Evolutionary conservation across 2,113 vertebrate species (phyloP).

Genomic region (Paralichthys olivaceus): DNA sequence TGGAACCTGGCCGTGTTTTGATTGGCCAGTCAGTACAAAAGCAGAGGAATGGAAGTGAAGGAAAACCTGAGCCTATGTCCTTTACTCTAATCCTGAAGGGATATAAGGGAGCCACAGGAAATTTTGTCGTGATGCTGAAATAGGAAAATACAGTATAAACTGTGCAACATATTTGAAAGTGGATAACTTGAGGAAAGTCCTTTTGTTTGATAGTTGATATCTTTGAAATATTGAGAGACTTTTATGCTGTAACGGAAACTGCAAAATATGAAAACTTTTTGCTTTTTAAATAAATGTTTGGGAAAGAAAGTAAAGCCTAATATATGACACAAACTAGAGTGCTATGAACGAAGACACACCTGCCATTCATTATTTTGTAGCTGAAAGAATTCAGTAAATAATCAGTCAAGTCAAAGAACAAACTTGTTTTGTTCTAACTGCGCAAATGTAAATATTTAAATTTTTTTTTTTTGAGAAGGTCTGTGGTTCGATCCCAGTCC

Average conservation of each 20-base stretch:
- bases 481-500: no score
- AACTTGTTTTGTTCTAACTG: no score
- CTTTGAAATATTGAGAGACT: background rate
- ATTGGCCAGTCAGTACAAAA: slow-evolving; percentile 30
- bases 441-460: no score
- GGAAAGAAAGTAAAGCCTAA: background rate
- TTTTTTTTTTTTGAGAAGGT: no score
- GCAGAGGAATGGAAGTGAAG: background rate
- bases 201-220: background rate
- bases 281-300: background rate
- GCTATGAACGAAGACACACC: background rate
- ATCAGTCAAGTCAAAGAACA: background rate
- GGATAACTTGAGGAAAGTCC: slow-evolving; percentile 8
- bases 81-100: slow-evolving; percentile 36
- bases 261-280: background rate
- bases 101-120: background rate
- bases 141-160: slow-evolving; percentile 1
- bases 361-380: no score
- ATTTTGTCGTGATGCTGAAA: background rate
- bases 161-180: background rate
- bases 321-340: background rate
- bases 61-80: slow-evolving; percentile 28
- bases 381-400: no score
- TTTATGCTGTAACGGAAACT: background rate
- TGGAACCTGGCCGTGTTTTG: background rate